Percentiles rank a stretch among this genome's conserved stretches.
phyloP scores from a whole-genome alignment of 23 tunicate species.

The Halocynthia roretzi region DNA sequence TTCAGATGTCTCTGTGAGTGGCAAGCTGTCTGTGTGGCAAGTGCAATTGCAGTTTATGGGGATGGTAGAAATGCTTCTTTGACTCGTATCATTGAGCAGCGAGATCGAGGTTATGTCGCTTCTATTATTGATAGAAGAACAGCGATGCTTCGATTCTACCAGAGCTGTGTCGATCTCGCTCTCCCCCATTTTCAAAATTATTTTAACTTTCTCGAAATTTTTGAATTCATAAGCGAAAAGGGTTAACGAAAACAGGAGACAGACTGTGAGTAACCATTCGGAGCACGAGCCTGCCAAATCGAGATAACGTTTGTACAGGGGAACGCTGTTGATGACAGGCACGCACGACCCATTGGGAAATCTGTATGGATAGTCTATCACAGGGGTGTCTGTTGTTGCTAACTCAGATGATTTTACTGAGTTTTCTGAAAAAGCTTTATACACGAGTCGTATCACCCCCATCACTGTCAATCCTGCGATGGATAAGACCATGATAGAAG shows the following conservation, averaged over 20 bases:
- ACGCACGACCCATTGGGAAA: constrained; percentile 54
- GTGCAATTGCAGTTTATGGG: too few relatives aligned
- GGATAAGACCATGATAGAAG: constrained; percentile 33
- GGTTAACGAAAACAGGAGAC: constrained; percentile 55
- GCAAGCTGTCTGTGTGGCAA: too few relatives aligned
- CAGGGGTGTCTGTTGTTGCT: not conserved
- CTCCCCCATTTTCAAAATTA: not conserved
- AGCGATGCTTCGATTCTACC: too few relatives aligned
- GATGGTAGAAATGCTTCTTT: too few relatives aligned
- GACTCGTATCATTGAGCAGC: too few relatives aligned
- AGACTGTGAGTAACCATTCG: constrained; percentile 71
- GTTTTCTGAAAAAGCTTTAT: not conserved
- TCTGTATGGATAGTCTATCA: not conserved
- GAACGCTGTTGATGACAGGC: constrained; percentile 42
- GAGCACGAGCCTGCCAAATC: constrained; percentile 52
- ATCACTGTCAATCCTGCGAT: constrained; percentile 4
- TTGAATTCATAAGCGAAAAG: constrained; percentile 76
- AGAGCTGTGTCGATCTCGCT: not conserved
- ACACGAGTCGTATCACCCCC: not conserved
- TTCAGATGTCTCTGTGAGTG: too few relatives aligned
- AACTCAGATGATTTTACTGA: not conserved
- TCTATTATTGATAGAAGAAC: too few relatives aligned
- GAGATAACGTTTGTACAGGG: constrained; percentile 26
- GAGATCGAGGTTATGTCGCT: too few relatives aligned
- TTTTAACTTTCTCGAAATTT: constrained; percentile 16